Base-by-base conservation (phyloP, 2,113 vertebrate species). In the Oreochromis spilurus region DNA sequence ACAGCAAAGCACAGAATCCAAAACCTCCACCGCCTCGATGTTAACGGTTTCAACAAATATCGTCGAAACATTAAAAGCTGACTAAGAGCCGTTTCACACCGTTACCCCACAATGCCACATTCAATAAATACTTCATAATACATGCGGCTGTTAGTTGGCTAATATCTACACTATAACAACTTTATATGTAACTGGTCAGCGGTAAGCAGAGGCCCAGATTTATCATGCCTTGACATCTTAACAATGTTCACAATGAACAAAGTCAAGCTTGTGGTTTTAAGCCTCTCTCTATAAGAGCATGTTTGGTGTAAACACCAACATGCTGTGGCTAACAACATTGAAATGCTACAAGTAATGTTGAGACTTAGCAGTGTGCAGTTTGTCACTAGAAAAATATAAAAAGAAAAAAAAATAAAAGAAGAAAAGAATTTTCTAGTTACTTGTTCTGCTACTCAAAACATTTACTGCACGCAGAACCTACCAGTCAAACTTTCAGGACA, bases 191-290 rank as follows among this genome's bases (percentile, higher is more conserved):
- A 2, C 16, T 26, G 6, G 48, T 78, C 52, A 38, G 10, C 2
- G 0, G 1, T 38, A 38, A 14, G 5, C 3, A 16, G 4, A 65
- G n/a, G 58, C 50, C 38, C 36, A 57, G 85, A 13, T 31, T 24
- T 8, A 77, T 84, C 88, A 24, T 13, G 38, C 16, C 21, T 5
- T 70, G 34, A 14, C 9, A 78, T 83, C 65, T 82, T 19, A 21
- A 83, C 54, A 48, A 8, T 9, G 67, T n/a, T 82, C 10, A 87
- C 31, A 53, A 6, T 79, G 11, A 81, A 87, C 70, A 82, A 40
- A 84, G 72, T 84, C 36, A 3, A 81, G 38, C 82, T 45, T 84
- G 85, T 31, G 81, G 92, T 84, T 91, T 89, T 48, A 43, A 60
- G 79, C 21, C 45, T 83, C 55, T 82, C 19, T 24, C 13, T 48